Conservation (phyloP, 2,113 vertebrate species). For the Nansenia antarctica region DNA sequence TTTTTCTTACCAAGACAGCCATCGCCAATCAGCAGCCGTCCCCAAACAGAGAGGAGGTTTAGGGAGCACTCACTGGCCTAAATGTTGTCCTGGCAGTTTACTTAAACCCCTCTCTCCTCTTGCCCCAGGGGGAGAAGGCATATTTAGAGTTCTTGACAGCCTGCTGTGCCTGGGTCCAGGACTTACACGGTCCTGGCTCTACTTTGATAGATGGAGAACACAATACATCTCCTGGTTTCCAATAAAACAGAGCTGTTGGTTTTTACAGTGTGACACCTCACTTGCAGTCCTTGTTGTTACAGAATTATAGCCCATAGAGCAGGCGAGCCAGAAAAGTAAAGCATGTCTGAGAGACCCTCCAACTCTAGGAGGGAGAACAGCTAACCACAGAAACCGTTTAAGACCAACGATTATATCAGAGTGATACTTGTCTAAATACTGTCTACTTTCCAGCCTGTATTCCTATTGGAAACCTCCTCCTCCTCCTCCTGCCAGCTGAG, state of each 20-base stretch:
- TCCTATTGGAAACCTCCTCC: neutral
- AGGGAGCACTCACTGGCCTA: constrained; percentile 50
- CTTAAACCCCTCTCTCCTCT: constrained; percentile 36
- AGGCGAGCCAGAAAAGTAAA: neutral
- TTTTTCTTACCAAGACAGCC: constrained; percentile 82
- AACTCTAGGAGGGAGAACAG: too few relatives aligned
- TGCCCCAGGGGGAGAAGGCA: constrained; percentile 45
- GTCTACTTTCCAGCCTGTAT: neutral
- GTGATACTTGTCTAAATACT: neutral
- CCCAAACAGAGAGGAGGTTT: constrained; percentile 59
- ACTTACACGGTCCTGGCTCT: constrained; percentile 47
- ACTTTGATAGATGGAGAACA: constrained; percentile 71
- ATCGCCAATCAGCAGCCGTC: constrained; percentile 74
- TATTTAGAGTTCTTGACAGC: constrained; percentile 65
- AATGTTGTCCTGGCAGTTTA: constrained; percentile 52
- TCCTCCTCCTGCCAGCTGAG: too few relatives aligned
- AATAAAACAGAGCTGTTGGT: constrained; percentile 62
- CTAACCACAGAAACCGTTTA: too few relatives aligned
- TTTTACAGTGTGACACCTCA: constrained; percentile 57
- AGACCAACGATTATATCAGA: neutral
- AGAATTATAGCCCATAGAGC: constrained; percentile 39
- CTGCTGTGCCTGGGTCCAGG: constrained; percentile 60
- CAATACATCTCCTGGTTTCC: constrained; percentile 64
- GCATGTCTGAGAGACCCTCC: neutral
- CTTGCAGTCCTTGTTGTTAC: constrained; percentile 16